Percentiles rank a stretch among this genome's conserved stretches.
phyloP scores from a whole-genome alignment of 2,888 invertebrate species.

The Antitype chi region DNA sequence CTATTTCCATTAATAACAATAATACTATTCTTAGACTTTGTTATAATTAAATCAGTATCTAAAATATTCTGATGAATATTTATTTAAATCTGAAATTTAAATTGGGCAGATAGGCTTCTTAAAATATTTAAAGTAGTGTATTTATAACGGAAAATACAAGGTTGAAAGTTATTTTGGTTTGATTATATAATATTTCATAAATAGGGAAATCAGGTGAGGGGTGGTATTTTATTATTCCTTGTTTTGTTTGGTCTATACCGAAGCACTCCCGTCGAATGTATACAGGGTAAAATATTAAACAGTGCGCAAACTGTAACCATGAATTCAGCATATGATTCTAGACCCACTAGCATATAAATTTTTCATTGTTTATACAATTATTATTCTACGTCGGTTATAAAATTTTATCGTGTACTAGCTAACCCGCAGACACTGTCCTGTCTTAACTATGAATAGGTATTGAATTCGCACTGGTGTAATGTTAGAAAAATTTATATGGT shows the following conservation, averaged over 20 bases:
- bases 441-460: too few species aligned
- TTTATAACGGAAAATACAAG: constrained; percentile 5
- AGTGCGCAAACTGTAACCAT: too few species aligned
- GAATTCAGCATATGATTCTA: too few species aligned
- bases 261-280: too few species aligned
- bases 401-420: too few species aligned
- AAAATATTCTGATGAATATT: constrained; percentile 51
- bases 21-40: constrained; percentile 8
- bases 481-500: too few species aligned
- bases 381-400: too few species aligned
- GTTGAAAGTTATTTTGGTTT: constrained; percentile 7
- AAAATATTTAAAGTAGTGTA: constrained; percentile 25
- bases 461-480: too few species aligned
- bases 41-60: constrained; percentile 20
- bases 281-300: too few species aligned
- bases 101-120: constrained; percentile 10
- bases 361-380: too few species aligned
- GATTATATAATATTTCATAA: background rate
- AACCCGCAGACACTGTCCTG: too few species aligned
- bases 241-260: background rate
- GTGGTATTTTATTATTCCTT: background rate
- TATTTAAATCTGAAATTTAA: constrained; percentile 32
- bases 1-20: constrained; percentile 3
- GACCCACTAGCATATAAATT: too few species aligned
- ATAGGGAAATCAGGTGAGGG: background rate